Evolutionary conservation across 1,140 invertebrate species (phyloP).

Genomic region (Tetragonula clypearis): DNA sequence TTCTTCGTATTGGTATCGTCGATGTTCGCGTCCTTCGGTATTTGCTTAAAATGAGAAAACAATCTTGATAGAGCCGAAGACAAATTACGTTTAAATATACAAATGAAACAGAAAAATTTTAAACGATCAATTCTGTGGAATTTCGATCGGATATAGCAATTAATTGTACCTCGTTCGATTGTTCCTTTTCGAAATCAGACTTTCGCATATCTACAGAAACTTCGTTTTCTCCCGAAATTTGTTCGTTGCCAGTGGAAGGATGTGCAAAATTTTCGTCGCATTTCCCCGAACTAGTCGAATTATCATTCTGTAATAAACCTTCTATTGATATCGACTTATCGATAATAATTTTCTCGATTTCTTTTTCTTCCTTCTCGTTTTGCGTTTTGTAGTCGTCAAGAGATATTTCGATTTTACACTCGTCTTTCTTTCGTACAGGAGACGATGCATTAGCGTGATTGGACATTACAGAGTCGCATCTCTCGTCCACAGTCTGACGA

Average conservation of each 20-base stretch:
- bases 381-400: background rate
- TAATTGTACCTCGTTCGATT: conserved; percentile 9
- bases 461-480: conserved; percentile 73
- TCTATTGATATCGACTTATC: background rate
- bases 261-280: background rate
- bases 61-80: background rate
- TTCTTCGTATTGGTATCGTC: background rate
- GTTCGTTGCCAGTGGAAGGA: too few species aligned
- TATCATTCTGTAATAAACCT: background rate
- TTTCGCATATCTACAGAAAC: background rate
- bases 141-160: background rate
- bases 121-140: background rate
- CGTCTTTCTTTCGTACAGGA: background rate
- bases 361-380: background rate
- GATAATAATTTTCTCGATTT: background rate
- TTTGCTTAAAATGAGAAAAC: conserved; percentile 6
- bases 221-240: background rate
- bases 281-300: background rate
- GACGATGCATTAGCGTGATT: conserved; percentile 35
- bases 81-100: background rate
- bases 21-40: background rate
- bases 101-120: background rate
- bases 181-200: background rate
- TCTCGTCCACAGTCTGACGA: conserved; percentile 73
- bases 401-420: background rate